Evolutionary conservation across 1,140 invertebrate genomes (phyloP).

Genomic region (Dryas iulia): DNA sequence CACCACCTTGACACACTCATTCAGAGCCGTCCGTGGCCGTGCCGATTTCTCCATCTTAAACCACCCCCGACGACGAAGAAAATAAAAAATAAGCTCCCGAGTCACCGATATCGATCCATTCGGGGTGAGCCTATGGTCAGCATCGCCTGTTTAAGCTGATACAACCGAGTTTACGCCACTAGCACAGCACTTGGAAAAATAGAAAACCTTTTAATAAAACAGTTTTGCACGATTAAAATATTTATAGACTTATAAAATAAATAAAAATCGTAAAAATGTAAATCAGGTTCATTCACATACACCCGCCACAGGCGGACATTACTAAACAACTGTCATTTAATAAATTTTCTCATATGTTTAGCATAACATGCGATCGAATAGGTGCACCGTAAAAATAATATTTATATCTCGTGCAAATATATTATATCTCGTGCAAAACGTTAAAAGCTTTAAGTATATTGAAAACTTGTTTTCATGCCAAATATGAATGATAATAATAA

Average conservation of each 20-base stretch:
- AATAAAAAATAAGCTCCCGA: constrained; percentile 59
- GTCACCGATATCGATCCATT: constrained; percentile 77
- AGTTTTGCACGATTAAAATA: constrained; percentile 48
- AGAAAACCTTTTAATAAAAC: constrained; percentile 28
- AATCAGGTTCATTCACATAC: constrained; percentile 44
- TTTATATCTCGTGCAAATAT: no score
- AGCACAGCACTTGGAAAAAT: constrained; percentile 36
- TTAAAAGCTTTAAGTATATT: no score
- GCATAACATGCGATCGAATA: constrained; percentile 21
- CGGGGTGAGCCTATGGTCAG: constrained; percentile 59
- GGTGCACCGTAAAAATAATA: not conserved
- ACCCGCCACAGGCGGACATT: constrained; percentile 60
- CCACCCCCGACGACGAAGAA: constrained; percentile 48
- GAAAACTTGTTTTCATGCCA: no score
- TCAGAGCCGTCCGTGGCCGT: constrained; percentile 77
- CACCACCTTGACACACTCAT: constrained; percentile 93
- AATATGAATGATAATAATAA: no score
- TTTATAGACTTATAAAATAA: constrained; percentile 64
- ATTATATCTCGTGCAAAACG: no score
- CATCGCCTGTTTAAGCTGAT: constrained; percentile 62
- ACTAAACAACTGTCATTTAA: constrained; percentile 64
- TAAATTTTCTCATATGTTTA: constrained; percentile 22
- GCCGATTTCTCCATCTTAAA: constrained; percentile 74
- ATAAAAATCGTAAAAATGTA: constrained; percentile 71
- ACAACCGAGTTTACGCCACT: constrained; percentile 29